Evolutionary conservation across 2,888 invertebrate species (phyloP).

Genomic region (Sphaeridia pumilis): DNA sequence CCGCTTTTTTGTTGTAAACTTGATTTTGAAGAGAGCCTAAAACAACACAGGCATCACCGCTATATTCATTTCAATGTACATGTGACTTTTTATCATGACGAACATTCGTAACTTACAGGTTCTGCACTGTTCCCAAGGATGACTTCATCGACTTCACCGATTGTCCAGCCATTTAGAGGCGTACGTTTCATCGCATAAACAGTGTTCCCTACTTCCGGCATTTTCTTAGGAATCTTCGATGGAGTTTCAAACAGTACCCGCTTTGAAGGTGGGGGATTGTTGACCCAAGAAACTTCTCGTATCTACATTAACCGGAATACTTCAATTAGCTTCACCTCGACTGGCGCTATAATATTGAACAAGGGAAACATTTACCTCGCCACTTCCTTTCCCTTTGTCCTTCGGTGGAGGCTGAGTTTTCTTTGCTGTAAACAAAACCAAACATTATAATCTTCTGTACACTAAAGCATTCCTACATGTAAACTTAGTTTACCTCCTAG

Average conservation of each 20-base stretch:
- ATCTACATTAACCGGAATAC: neutral
- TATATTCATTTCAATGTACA: neutral
- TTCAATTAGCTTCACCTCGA: neutral
- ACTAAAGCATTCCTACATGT: no score
- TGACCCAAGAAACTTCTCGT: slow-evolving; percentile 10
- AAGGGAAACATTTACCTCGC: no score
- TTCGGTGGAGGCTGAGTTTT: neutral
- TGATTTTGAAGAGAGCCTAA: slow-evolving; percentile 31
- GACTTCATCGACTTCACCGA: slow-evolving; percentile 46
- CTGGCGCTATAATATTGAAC: neutral
- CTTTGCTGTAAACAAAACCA: no score
- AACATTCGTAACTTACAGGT: slow-evolving; percentile 16
- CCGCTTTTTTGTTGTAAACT: slow-evolving; percentile 24
- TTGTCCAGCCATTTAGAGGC: slow-evolving; percentile 53
- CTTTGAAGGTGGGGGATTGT: slow-evolving; percentile 4
- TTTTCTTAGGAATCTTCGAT: slow-evolving; percentile 20
- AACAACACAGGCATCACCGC: no score
- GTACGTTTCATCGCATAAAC: slow-evolving; percentile 54
- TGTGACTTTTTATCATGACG: neutral
- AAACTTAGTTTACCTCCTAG: no score
- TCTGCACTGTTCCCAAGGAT: slow-evolving; percentile 38
- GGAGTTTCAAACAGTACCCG: slow-evolving; percentile 20
- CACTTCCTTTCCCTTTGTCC: neutral
- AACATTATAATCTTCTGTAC: no score
- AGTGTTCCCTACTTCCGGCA: slow-evolving; percentile 44